phyloP scores from a whole-genome alignment of 2,113 vertebrate genomes.

The Toxostoma redivivum region DNA sequence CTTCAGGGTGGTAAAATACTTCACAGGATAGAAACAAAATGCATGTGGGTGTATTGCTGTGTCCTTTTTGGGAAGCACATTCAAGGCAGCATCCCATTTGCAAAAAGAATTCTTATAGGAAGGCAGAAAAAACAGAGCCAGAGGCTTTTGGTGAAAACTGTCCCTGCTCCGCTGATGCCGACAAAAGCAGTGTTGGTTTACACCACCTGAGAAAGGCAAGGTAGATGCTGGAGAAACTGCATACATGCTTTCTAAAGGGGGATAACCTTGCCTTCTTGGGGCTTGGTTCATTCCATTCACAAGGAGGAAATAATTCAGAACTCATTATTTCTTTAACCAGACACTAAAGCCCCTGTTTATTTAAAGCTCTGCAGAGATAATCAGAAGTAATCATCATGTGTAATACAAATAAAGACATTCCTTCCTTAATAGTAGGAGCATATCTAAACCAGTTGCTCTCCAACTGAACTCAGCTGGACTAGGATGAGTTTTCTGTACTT shows the following conservation, averaged over 20 bases:
- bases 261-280: not conserved
- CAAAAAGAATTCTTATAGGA: not conserved
- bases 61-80: not conserved
- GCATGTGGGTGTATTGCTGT: not conserved
- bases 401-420: conserved; percentile 54
- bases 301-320: conserved; percentile 16
- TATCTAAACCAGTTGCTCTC: conserved; percentile 41
- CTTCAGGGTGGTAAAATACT: not conserved
- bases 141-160: not conserved
- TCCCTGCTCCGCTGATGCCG: not conserved
- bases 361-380: conserved; percentile 53
- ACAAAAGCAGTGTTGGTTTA: not conserved
- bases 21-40: not conserved
- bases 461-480: conserved; percentile 23
- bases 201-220: not conserved
- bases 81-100: not conserved
- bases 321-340: conserved; percentile 52
- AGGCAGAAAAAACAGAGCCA: not conserved
- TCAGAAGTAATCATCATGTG: conserved; percentile 24
- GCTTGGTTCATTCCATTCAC: not conserved
- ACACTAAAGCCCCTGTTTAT: conserved; percentile 29
- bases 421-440: conserved; percentile 3
- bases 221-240: not conserved
- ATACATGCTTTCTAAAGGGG: not conserved
- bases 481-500: not conserved